phyloP scores from a whole-genome alignment of 2,797 vertebrate species.

The Siniperca obscura region DNA sequence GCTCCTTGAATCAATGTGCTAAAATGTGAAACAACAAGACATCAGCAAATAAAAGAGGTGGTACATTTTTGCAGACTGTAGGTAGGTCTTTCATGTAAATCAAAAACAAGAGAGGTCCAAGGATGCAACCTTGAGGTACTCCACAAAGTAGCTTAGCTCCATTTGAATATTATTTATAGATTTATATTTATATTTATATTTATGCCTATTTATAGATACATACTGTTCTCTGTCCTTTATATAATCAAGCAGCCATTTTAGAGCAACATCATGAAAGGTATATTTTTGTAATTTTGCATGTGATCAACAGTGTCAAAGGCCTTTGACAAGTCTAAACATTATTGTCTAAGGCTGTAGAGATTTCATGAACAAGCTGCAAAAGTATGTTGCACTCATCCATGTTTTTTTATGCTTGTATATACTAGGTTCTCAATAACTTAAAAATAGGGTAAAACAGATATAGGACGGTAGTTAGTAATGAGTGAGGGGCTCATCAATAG shows the following conservation, averaged over 20 bases:
- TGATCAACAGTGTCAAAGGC: not conserved
- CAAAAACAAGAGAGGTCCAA: too few species aligned
- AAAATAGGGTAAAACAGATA: not conserved
- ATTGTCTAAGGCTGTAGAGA: not conserved
- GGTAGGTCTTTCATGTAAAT: too few species aligned
- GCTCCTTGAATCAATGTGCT: not conserved
- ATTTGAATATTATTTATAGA: too few species aligned
- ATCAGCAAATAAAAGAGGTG: too few species aligned
- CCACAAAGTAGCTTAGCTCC: too few species aligned
- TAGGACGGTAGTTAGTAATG: not conserved
- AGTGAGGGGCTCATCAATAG: too few species aligned
- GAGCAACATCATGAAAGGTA: not conserved
- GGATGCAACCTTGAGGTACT: too few species aligned
- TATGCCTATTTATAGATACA: not conserved
- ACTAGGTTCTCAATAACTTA: too few species aligned
- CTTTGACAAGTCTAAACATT: not conserved
- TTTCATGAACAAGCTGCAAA: not conserved
- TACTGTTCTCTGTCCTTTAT: not conserved
- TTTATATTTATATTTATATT: too few species aligned
- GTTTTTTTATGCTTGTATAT: too few species aligned
- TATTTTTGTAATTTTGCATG: not conserved
- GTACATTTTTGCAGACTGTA: too few species aligned
- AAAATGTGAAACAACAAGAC: not conserved
- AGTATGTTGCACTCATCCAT: not conserved
- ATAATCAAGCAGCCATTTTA: not conserved